phyloP scores from a whole-genome alignment of 1,140 invertebrate genomes.

The Ips typographus region DNA sequence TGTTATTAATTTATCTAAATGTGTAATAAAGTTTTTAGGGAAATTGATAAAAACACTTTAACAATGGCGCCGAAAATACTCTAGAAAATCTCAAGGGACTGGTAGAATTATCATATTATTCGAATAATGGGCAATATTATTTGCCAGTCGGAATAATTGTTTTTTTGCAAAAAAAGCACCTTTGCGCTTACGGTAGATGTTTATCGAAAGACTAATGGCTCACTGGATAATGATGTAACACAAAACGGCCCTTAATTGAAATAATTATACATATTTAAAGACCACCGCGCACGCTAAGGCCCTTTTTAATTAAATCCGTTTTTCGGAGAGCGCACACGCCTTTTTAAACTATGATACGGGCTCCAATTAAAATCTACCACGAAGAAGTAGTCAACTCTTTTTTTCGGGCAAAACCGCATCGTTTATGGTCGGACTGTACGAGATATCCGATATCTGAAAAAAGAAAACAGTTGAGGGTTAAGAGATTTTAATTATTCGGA shows the following conservation, averaged over 20 bases:
- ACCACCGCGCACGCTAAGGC: conserved; percentile 6
- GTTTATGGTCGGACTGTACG: too few relatives aligned
- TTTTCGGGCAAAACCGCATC: background rate
- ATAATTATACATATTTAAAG: conserved; percentile 34
- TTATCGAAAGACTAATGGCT: conserved; percentile 21
- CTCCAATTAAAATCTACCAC: conserved; percentile 12
- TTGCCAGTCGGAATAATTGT: background rate
- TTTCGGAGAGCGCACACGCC: background rate
- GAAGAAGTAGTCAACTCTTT: background rate
- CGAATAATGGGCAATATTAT: background rate
- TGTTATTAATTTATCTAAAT: background rate
- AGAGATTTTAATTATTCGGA: too few relatives aligned
- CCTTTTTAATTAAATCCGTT: conserved; percentile 18
- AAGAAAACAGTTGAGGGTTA: too few relatives aligned
- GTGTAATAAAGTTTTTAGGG: background rate
- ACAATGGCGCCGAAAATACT: background rate
- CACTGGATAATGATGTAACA: conserved; percentile 36
- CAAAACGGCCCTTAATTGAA: conserved; percentile 31
- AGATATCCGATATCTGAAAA: too few relatives aligned
- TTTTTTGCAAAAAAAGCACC: background rate
- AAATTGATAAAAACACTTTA: background rate
- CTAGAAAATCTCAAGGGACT: background rate
- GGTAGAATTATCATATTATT: background rate
- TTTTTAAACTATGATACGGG: conserved; percentile 17
- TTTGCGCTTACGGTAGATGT: background rate